These are phyloP conservation scores for Casuarius casuarius DNA, from an alignment of 2,113 vertebrate species.

Conservation along the genomic window DNA sequence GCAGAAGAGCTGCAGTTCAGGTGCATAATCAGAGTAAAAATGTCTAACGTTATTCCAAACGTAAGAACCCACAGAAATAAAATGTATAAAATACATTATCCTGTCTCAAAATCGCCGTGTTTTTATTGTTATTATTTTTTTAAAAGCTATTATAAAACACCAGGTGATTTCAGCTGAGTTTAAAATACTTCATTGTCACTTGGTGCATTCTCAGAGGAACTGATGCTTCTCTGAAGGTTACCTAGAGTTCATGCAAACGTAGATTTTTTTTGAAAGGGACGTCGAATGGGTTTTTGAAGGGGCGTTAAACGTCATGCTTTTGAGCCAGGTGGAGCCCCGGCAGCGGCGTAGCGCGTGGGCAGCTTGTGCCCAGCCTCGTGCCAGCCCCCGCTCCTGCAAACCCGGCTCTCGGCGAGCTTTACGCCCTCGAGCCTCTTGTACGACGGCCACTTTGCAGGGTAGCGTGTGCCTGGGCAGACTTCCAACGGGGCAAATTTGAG, in stretches of 20 bases:
- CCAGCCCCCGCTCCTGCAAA: too few species aligned
- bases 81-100: background rate
- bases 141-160: background rate
- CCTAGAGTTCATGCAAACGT: background rate
- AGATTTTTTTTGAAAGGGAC: background rate
- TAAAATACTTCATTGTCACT: background rate
- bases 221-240: background rate
- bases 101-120: background rate
- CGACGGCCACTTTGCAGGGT: too few species aligned
- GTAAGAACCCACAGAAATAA: slow-evolving; percentile 3
- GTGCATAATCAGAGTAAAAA: background rate
- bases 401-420: too few species aligned
- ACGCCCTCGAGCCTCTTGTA: too few species aligned
- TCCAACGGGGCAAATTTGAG: too few species aligned
- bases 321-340: background rate
- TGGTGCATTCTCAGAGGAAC: background rate
- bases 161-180: background rate
- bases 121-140: background rate
- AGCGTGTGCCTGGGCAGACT: too few species aligned
- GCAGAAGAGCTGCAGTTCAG: background rate
- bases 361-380: too few species aligned
- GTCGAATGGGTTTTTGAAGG: background rate
- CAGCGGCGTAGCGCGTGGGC: too few species aligned
- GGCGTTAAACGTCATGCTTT: fast-evolving
- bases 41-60: background rate